These are phyloP conservation scores for Oophaga sylvatica DNA, from an alignment of 2,797 vertebrate genomes.

Conservation along the genomic window DNA sequence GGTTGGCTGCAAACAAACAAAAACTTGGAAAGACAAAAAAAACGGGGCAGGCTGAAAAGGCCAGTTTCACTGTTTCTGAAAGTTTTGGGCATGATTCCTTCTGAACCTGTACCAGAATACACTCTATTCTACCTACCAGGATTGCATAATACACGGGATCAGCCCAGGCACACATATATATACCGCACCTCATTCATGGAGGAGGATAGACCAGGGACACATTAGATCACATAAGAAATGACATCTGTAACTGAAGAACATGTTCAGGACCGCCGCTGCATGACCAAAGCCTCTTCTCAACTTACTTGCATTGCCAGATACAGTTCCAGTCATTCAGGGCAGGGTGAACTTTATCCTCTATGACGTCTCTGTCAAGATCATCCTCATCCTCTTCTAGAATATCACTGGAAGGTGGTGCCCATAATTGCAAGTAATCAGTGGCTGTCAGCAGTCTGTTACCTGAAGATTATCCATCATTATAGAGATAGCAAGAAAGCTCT, in stretches of 20 bases:
- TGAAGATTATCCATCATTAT: constrained; percentile 66
- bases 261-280: neutral
- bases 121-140: neutral
- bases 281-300: constrained; percentile 47
- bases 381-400: constrained; percentile 88
- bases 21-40: too few relatives aligned
- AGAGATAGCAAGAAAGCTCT: neutral
- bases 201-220: constrained; percentile 32
- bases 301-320: constrained; percentile 97
- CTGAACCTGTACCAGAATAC: too few relatives aligned
- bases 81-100: too few relatives aligned
- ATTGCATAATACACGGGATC: neutral
- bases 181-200: neutral
- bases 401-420: constrained; percentile 89
- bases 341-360: constrained; percentile 83
- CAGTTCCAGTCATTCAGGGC: constrained; percentile 95
- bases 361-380: constrained; percentile 78
- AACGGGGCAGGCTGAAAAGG: too few relatives aligned
- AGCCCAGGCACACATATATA: neutral
- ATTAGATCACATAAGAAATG: constrained; percentile 45
- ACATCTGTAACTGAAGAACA: constrained; percentile 31
- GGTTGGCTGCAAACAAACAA: too few relatives aligned
- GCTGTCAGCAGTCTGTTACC: constrained; percentile 95
- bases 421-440: constrained; percentile 91
- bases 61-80: too few relatives aligned